Evolutionary conservation across 2,113 vertebrate species (phyloP).

Genomic region (Ailurus styani): DNA sequence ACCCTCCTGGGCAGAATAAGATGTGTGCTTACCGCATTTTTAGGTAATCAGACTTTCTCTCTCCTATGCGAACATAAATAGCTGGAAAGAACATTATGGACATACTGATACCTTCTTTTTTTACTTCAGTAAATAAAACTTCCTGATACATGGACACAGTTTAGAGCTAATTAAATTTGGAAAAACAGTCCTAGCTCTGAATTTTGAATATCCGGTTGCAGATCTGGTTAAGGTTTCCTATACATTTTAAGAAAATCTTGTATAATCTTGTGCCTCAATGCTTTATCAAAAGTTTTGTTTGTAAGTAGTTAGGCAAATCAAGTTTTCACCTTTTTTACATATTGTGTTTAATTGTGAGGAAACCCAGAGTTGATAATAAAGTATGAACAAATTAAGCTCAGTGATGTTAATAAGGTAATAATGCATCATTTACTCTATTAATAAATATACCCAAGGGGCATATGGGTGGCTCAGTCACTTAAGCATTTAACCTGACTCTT

Average conservation of each 20-base stretch:
- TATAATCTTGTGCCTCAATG: not conserved
- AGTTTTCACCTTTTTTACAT: not conserved
- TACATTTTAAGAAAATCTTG: not conserved
- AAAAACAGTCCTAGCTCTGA: not conserved
- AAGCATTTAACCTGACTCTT: not conserved
- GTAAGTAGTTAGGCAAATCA: not conserved
- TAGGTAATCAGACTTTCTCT: not conserved
- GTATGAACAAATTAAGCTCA: not conserved
- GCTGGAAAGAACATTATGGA: not conserved
- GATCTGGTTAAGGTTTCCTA: not conserved
- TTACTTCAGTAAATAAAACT: not conserved
- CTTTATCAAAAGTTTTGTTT: not conserved
- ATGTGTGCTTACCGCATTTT: not conserved
- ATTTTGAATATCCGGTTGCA: not conserved
- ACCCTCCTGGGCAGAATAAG: not conserved
- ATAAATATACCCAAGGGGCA: not conserved
- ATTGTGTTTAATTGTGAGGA: not conserved
- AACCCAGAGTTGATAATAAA: not conserved
- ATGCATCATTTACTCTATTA: not conserved
- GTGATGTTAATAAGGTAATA: not conserved
- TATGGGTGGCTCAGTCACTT: not conserved
- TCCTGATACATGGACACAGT: not conserved
- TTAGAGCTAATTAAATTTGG: not conserved
- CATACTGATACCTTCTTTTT: not conserved
- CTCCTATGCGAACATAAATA: not conserved